Evolutionary conservation across 2,888 invertebrate genomes (phyloP).

Genomic region (Liodrosophila aerea): DNA sequence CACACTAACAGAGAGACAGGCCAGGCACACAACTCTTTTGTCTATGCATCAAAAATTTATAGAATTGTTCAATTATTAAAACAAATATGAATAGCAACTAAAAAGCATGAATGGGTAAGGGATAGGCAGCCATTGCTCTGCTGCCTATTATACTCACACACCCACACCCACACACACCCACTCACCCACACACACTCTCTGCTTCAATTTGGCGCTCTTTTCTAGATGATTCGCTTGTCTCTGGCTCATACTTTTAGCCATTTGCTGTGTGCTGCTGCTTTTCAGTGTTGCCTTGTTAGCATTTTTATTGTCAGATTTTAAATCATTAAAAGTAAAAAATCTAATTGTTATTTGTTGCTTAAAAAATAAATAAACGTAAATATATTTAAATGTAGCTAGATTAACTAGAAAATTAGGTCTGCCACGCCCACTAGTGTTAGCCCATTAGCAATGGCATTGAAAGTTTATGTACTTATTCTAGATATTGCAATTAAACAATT

Average conservation of each 20-base stretch:
- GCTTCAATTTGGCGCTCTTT: neutral
- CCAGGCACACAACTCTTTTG: conserved; percentile 66
- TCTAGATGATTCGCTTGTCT: too few species aligned
- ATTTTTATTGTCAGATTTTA: too few species aligned
- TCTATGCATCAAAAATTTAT: conserved; percentile 71
- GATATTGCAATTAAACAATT: too few species aligned
- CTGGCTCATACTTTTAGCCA: conserved; percentile 12
- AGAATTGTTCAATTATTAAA: conserved; percentile 70
- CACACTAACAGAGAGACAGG: neutral
- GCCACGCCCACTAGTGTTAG: too few species aligned
- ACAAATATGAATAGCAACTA: conserved; percentile 76
- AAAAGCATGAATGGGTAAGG: conserved; percentile 44
- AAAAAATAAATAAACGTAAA: too few species aligned
- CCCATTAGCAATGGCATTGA: too few species aligned
- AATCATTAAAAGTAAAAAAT: too few species aligned
- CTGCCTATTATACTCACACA: neutral
- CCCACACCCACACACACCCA: conserved; percentile 1
- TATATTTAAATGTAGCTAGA: too few species aligned
- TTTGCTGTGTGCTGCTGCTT: conserved; percentile 50
- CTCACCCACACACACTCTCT: neutral
- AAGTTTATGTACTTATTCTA: too few species aligned
- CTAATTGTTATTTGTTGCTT: too few species aligned
- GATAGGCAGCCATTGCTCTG: conserved; percentile 37
- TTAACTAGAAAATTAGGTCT: too few species aligned
- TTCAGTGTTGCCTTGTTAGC: too few species aligned